Conservation (phyloP, 1,140 invertebrate species). For the Drosophila tristis region DNA sequence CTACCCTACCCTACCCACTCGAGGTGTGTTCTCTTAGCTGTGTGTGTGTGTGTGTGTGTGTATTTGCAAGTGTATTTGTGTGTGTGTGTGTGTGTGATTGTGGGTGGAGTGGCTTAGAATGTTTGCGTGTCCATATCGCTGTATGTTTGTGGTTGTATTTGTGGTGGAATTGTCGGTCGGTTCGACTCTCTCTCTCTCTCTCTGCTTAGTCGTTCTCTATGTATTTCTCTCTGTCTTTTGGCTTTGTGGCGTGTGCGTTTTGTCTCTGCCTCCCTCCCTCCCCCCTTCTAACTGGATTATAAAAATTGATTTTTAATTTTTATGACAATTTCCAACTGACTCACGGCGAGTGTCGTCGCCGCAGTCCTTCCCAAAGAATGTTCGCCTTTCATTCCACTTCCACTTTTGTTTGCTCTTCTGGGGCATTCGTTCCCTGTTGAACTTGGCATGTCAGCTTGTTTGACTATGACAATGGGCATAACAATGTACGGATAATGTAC, state of each 20-base stretch:
- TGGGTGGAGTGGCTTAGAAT: slow-evolving; percentile 48
- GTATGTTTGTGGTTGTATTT: slow-evolving; percentile 48
- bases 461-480: slow-evolving; percentile 49
- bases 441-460: slow-evolving; percentile 70
- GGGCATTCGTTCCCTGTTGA: slow-evolving; percentile 34
- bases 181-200: slow-evolving; percentile 11
- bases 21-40: slow-evolving; percentile 46
- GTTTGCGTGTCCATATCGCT: slow-evolving; percentile 72
- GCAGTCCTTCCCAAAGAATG: slow-evolving; percentile 29
- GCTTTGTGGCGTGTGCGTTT: slow-evolving; percentile 25
- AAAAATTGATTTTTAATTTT: slow-evolving; percentile 84
- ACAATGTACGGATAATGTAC: slow-evolving; percentile 59
- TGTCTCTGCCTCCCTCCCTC: not conserved
- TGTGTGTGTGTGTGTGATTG: slow-evolving; percentile 5
- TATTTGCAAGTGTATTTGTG: slow-evolving; percentile 1
- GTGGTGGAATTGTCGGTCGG: slow-evolving; percentile 22
- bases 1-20: not conserved
- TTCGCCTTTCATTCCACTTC: slow-evolving; percentile 28
- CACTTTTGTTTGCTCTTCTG: slow-evolving; percentile 48
- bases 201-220: slow-evolving; percentile 1
- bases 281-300: slow-evolving; percentile 77
- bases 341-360: slow-evolving; percentile 38
- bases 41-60: slow-evolving; percentile 16
- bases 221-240: slow-evolving; percentile 27
- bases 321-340: slow-evolving; percentile 81